A percentile compares a stretch with the other conserved stretches of the same genome.
phyloP scores from a whole-genome alignment of 2,113 vertebrate genomes.

The Eulemur rufifrons region DNA sequence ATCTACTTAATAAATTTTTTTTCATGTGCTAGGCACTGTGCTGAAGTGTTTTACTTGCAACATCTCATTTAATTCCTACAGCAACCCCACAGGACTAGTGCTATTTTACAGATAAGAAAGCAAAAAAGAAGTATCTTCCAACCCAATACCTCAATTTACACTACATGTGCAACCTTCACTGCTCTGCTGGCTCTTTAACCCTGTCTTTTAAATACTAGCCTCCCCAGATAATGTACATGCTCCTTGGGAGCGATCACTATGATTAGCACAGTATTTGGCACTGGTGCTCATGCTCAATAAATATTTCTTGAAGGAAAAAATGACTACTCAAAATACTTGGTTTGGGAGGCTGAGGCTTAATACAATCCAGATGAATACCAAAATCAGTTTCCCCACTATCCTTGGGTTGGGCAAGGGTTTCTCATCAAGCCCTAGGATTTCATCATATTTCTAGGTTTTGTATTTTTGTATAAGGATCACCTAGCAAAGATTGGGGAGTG shows the following conservation, averaged over 20 bases:
- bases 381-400: background rate
- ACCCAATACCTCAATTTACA: background rate
- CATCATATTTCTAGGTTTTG: background rate
- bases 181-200: background rate
- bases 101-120: background rate
- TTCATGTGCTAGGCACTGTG: background rate
- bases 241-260: background rate
- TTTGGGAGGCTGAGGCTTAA: background rate
- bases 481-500: background rate
- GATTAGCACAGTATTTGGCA: background rate
- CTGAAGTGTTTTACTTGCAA: background rate
- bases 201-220: background rate
- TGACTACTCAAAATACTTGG: background rate
- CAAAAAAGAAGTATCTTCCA: background rate
- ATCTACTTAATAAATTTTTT: background rate
- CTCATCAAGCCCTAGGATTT: background rate
- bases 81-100: background rate
- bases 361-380: background rate
- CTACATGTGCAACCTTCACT: background rate
- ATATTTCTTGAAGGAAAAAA: background rate
- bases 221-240: background rate
- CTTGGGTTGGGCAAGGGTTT: background rate
- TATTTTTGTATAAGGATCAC: background rate
- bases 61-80: background rate
- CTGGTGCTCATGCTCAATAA: background rate